Evolutionary conservation across 1,140 invertebrate species (phyloP), one percentile per base, ranked within the genome.

Genomic region (Oedothorax gibbosus): DNA sequence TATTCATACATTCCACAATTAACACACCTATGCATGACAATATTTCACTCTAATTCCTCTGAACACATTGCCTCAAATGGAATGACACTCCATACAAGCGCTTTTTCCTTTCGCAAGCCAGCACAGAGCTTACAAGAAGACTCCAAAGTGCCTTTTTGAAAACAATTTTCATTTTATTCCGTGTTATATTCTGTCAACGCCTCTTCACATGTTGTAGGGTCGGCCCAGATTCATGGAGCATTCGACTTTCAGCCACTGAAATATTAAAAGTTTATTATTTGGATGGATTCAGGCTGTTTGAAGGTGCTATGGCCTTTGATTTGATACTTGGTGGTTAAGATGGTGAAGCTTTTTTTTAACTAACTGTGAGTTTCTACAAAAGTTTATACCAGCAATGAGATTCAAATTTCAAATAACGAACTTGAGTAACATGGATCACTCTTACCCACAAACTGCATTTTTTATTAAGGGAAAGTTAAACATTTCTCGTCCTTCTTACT

Each of bases 241-340:
- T 49, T 82, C 80, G 68, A 82, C 73, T 21, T 82, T 82, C 54
- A 82, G 18, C 80, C 80, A 82, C 80, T 82, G 69, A 4, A 82
- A 82, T 5, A 21, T 66, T n/a, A n/a, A 21, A 35, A 35, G 1
- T 35, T 35, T 35, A 5, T 35, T 35, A 35, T 35, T 35, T 35
- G 35, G 35, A 2, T 35, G 35, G 35, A 35, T 35, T 35, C 35
- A 5, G 35, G 35, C 35, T 2, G 1, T 35, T 35, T 35, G 35
- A 35, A 35, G 35, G 1, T n/a, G n/a, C n/a, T n/a, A n/a, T n/a
- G n/a, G n/a, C n/a, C n/a, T n/a, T n/a, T n/a, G n/a, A n/a, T n/a
- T n/a, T n/a, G n/a, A n/a, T n/a, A n/a, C n/a, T n/a, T n/a, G n/a
- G n/a, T n/a, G n/a, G n/a, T n/a, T 35, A 2, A 35, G 35, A 35